A percentile compares a stretch with the other conserved stretches of the same genome.
Conservation (phyloP, 2,113 vertebrate species). For the Felis catus region F.catus_Fca126_mat1.0 CM031419.1:134211501-134212000, state of each 20-base stretch:
- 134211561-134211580: not conserved
- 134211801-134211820: conserved; percentile 59
- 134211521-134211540: not conserved
- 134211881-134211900: not conserved
- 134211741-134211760: conserved; percentile 65
- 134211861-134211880: not conserved
- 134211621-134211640: conserved; percentile 53
- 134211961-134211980: not conserved
- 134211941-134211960: not conserved
- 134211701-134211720: conserved; percentile 60
- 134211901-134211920: not conserved
- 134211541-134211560: not conserved
- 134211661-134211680: conserved; percentile 55
- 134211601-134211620: conserved; percentile 22
- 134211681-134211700: conserved; percentile 49
- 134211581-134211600: not conserved
- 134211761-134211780: conserved; percentile 53
- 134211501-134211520: not conserved
- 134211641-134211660: conserved; percentile 60
- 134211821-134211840: not conserved
- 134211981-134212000: not conserved
- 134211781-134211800: conserved; percentile 52
- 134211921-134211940: not conserved
- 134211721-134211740: conserved; percentile 72
- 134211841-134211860: conserved; percentile 43